Conservation (phyloP, 2,797 vertebrate species). For the Lepus oiostolus region DNA sequence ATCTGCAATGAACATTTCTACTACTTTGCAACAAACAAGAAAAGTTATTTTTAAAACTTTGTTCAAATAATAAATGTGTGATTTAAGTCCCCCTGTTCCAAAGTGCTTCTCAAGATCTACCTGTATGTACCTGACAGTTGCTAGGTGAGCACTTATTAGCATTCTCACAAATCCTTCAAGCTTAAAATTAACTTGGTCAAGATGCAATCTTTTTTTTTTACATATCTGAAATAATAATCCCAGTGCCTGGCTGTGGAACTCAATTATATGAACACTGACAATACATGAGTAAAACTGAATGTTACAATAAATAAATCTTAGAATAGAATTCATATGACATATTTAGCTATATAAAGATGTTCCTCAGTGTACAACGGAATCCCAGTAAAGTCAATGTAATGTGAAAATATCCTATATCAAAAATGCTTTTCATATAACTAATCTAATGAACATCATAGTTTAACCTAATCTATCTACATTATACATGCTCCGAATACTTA, state of each 20-base stretch:
- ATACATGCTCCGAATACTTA: too few relatives aligned
- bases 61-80: not conserved
- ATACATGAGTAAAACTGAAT: not conserved
- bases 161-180: constrained; percentile 46
- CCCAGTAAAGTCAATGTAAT: too few relatives aligned
- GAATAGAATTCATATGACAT: not conserved
- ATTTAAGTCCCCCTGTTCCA: not conserved
- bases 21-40: not conserved
- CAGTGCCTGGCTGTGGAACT: not conserved
- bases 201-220: constrained; percentile 46
- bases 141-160: not conserved
- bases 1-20: not conserved
- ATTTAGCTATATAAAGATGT: not conserved
- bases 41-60: not conserved
- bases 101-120: not conserved
- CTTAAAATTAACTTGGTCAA: constrained; percentile 49
- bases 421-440: too few relatives aligned
- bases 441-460: too few relatives aligned
- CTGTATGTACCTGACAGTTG: not conserved
- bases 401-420: too few relatives aligned
- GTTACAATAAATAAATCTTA: not conserved
- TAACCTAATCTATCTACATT: too few relatives aligned
- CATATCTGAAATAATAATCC: constrained; percentile 7
- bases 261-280: not conserved
- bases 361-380: too few relatives aligned